Evolutionary conservation across 1,140 invertebrate species (phyloP).

Genomic region (Drosophila repleta): DNA sequence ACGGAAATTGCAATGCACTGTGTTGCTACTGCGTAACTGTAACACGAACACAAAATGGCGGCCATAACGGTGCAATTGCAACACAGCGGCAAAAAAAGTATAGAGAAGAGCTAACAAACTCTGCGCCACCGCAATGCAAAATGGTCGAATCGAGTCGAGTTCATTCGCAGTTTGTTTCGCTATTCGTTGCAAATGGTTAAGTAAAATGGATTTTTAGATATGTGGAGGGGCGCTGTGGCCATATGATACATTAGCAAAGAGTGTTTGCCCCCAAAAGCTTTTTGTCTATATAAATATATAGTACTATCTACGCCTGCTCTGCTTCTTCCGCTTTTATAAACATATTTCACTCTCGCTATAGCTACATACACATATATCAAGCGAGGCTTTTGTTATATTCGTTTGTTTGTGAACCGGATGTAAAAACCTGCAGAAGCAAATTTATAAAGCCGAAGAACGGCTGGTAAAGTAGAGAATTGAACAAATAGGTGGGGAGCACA

Average conservation of each 20-base stretch:
- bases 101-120: conserved; percentile 9
- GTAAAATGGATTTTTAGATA: conserved; percentile 50
- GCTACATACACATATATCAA: conserved; percentile 46
- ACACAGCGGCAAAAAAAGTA: background rate
- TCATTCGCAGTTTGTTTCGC: conserved; percentile 51
- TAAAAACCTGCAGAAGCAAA: conserved; percentile 74
- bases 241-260: conserved; percentile 39
- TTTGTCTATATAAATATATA: background rate
- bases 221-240: conserved; percentile 6
- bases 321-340: conserved; percentile 27
- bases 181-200: conserved; percentile 47
- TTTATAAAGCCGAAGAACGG: conserved; percentile 55
- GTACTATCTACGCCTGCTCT: conserved; percentile 2
- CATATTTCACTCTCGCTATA: conserved; percentile 33
- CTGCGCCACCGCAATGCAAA: conserved; percentile 47
- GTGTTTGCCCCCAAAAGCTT: conserved; percentile 10
- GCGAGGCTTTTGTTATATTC: conserved; percentile 53
- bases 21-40: conserved; percentile 36
- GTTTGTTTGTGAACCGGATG: conserved; percentile 68
- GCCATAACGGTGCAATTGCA: conserved; percentile 65
- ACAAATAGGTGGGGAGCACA: background rate
- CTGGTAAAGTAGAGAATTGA: conserved; percentile 12
- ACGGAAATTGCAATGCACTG: conserved; percentile 71
- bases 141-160: conserved; percentile 40
- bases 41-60: conserved; percentile 71